These are phyloP conservation scores for Vulpes vulpes DNA, from an alignment of 2,113 vertebrate species.

Conservation along the genomic window DNA sequence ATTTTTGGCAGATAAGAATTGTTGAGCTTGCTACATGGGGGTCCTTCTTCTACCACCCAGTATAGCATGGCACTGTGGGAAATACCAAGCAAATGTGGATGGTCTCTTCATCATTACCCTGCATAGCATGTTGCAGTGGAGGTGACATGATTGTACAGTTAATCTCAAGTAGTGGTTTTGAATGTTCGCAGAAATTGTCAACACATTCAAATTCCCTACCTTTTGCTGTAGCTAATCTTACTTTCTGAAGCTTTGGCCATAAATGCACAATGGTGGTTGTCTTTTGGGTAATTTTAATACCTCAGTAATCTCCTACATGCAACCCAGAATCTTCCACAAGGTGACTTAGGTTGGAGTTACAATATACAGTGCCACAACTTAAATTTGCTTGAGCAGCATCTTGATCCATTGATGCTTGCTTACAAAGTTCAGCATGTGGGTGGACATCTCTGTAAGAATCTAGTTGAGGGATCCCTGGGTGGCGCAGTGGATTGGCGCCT, in stretches of 20 bases:
- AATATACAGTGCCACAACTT: neutral
- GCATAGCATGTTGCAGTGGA: neutral
- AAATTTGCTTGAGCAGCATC: neutral
- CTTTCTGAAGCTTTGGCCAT: neutral
- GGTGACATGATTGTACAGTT: neutral
- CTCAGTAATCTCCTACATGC: neutral
- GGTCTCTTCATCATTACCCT: neutral
- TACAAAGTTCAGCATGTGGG: neutral
- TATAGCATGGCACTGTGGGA: neutral
- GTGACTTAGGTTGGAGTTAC: neutral
- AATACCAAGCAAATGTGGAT: neutral
- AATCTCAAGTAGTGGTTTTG: neutral
- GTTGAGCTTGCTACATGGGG: neutral
- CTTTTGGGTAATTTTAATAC: neutral
- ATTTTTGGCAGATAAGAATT: neutral
- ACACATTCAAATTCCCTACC: neutral
- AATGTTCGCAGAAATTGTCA: neutral
- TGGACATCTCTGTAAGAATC: conserved; percentile 39
- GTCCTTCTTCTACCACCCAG: neutral
- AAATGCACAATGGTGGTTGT: neutral
- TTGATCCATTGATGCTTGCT: conserved; percentile 18
- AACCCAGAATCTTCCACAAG: neutral
- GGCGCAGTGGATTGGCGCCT: no score
- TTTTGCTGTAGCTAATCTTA: neutral
- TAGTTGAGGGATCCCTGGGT: no score